Base-by-base conservation (phyloP, 64 coral and sea anemone genomes). In the Porites australiensis region DNA sequence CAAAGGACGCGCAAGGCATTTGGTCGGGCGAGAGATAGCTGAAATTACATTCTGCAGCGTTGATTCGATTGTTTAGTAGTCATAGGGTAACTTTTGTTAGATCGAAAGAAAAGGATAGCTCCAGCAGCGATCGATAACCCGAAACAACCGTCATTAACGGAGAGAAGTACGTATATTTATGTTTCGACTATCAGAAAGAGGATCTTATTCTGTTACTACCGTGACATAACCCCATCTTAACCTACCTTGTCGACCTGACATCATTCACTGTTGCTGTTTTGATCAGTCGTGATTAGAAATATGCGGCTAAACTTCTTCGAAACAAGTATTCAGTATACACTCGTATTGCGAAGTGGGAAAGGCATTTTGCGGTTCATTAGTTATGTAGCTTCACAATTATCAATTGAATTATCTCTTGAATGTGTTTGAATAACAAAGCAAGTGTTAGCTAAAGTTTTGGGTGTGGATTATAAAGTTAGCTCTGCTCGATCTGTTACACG, bases 371-470 rank as follows among this genome's bases (percentile, higher is more conserved):
- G 8, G 5, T 50, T 44, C 12, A 19, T 80, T 59, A 61, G 13
- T 13, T 47, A 48, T 64, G 7, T 43, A 1, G 58, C 14, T 64
- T 82, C 3, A 5, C 65, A n/a, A 64, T 18, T 8, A 16, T 44
- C 8, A 1, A 18, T 76, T 10, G 12, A 71, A 27, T 11, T 15
- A 7, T 44, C 50, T 50, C 2, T 5, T 49, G 5, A 11, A 68
- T 47, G 6, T 4, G 69, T 84, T 84, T 68, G 61, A 84, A 84
- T 84, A 52, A 84, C 81, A 84, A 84, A 84, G 62, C 81, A 19
- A 21, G 13, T 84, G 16, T 43, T 43, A 45, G 49, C 73, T 49
- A 16, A 50, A 62, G 54, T 63, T 45, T 45, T 81, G 8, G 13
- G n/a, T 63, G 2, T 57, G 22, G 13, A 82, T 55, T 62, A 82